Evolutionary conservation across 2,888 invertebrate species (phyloP).

Genomic region (Bhutanitis thaidina): DNA sequence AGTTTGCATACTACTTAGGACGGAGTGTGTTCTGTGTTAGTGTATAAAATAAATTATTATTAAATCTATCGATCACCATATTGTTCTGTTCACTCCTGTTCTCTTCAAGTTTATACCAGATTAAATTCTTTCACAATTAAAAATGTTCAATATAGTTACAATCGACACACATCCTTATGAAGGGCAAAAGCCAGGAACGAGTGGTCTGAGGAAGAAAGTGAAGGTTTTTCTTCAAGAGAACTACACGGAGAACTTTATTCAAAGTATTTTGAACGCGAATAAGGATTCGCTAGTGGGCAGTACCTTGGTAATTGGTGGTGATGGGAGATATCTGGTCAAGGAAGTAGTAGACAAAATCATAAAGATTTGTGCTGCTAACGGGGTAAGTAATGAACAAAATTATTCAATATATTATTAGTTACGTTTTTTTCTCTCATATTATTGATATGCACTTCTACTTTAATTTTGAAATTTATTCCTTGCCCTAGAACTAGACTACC

Average conservation of each 20-base stretch:
- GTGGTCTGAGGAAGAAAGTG: slow-evolving; percentile 97
- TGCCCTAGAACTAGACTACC: too few relatives aligned
- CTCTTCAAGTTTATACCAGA: too few relatives aligned
- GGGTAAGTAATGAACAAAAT: slow-evolving; percentile 86
- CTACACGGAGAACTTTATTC: slow-evolving; percentile 99
- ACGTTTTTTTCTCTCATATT: too few relatives aligned
- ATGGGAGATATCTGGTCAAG: slow-evolving; percentile 95
- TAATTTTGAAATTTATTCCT: too few relatives aligned
- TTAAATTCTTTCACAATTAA: slow-evolving; percentile 25
- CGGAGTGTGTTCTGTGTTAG: too few relatives aligned
- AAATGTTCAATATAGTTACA: slow-evolving; percentile 75
- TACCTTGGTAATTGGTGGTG: slow-evolving; percentile 96
- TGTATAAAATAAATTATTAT: too few relatives aligned
- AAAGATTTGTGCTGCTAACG: slow-evolving; percentile 96
- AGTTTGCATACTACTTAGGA: too few relatives aligned
- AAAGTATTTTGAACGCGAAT: slow-evolving; percentile 93
- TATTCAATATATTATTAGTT: too few relatives aligned
- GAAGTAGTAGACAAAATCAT: slow-evolving; percentile 95
- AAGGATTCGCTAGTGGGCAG: slow-evolving; percentile 84
- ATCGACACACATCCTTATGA: slow-evolving; percentile 88
- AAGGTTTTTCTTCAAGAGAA: slow-evolving; percentile 91
- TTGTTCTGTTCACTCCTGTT: too few relatives aligned
- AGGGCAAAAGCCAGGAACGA: slow-evolving; percentile 99
- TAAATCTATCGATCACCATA: too few relatives aligned
- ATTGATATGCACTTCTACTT: too few relatives aligned